Conservation (phyloP, 1,140 invertebrate genomes). For the Leguminivora glycinivorella region DNA sequence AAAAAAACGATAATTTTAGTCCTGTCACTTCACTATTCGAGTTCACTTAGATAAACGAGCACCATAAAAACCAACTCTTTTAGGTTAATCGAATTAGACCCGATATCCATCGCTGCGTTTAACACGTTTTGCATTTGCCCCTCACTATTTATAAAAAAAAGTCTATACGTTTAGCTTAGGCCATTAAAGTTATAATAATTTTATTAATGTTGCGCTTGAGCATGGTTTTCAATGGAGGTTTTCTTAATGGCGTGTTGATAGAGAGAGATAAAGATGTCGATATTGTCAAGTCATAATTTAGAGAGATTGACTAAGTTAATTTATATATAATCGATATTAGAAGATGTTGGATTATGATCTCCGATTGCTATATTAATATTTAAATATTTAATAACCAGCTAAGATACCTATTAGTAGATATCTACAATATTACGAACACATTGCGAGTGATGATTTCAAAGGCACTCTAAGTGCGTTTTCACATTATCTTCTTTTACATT, state of each 20-base stretch:
- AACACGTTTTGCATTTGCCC: slow-evolving; percentile 74
- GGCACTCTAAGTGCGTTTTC: too few species aligned
- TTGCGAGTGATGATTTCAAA: too few species aligned
- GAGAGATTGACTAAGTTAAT: background rate
- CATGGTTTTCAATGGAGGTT: background rate
- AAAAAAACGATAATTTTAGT: background rate
- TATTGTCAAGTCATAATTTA: slow-evolving; percentile 4
- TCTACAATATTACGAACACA: too few species aligned
- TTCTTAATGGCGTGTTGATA: slow-evolving; percentile 12
- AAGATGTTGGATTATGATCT: background rate
- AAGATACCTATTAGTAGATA: too few species aligned
- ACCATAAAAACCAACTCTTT: slow-evolving; percentile 74
- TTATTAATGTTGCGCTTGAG: background rate
- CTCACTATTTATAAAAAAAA: slow-evolving; percentile 17
- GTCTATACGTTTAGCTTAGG: slow-evolving; percentile 20
- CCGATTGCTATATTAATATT: background rate
- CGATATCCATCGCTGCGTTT: slow-evolving; percentile 72
- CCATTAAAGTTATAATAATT: slow-evolving; percentile 15
- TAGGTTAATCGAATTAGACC: slow-evolving; percentile 75
- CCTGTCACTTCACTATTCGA: slow-evolving; percentile 44
- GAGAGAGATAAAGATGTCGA: slow-evolving; percentile 10
- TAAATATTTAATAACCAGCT: too few species aligned
- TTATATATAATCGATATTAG: background rate
- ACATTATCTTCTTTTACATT: too few species aligned
- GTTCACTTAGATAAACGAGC: slow-evolving; percentile 67